These are phyloP conservation scores for Hirtodrosophila confusa DNA, from an alignment of 2,888 invertebrate genomes.

Conservation along the genomic window DNA sequence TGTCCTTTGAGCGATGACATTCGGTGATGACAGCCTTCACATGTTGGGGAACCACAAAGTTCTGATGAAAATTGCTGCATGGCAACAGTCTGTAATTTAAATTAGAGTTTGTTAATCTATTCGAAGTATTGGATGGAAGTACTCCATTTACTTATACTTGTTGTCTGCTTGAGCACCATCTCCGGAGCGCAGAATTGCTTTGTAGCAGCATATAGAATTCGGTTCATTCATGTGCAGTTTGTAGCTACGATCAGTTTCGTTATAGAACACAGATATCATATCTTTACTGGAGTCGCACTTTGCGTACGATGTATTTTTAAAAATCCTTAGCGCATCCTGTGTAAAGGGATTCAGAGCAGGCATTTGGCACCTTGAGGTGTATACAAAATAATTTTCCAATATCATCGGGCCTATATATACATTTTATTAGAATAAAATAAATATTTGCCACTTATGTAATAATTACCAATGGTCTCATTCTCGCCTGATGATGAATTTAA, in stretches of 20 bases:
- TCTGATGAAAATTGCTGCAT: constrained; percentile 66
- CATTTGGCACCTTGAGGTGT: constrained; percentile 87
- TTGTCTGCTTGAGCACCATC: constrained; percentile 66
- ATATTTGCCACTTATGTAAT: background rate
- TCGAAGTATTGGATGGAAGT: background rate
- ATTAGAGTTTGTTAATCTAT: no score
- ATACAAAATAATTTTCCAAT: constrained; percentile 76
- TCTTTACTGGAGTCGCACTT: constrained; percentile 84
- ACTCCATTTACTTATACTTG: constrained; percentile 64
- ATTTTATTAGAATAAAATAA: background rate
- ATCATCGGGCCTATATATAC: constrained; percentile 10
- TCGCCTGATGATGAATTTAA: background rate
- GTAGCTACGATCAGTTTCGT: constrained; percentile 56
- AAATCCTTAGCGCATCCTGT: constrained; percentile 84
- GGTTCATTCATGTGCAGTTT: constrained; percentile 64
- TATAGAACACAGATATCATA: constrained; percentile 70
- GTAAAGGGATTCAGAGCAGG: constrained; percentile 86
- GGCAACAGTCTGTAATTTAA: constrained; percentile 58
- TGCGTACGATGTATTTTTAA: constrained; percentile 85
- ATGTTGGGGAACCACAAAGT: constrained; percentile 65
- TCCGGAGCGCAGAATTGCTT: constrained; percentile 74
- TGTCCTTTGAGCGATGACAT: constrained; percentile 81
- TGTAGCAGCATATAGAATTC: constrained; percentile 79
- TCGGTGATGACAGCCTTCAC: constrained; percentile 70
- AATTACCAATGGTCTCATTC: constrained; percentile 18